phyloP scores from a whole-genome alignment of 2,888 invertebrate genomes.

The Drosophila longiperda region DNA sequence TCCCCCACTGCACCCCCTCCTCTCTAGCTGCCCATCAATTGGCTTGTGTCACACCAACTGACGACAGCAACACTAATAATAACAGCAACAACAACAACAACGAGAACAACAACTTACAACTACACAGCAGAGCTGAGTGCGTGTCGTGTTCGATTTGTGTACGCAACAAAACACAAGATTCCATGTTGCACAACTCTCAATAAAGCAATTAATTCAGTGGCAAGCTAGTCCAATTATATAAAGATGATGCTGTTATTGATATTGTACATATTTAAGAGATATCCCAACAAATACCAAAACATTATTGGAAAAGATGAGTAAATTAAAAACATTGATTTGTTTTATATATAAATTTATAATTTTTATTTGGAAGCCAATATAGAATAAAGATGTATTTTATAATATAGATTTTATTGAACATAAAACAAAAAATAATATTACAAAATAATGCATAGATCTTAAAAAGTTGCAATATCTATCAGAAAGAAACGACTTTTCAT shows the following conservation, averaged over 20 bases:
- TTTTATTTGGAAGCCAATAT: too few relatives aligned
- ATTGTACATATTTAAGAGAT: background rate
- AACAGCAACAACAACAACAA: conserved; percentile 18
- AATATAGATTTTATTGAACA: background rate
- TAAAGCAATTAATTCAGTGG: background rate
- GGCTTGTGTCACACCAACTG: conserved; percentile 76
- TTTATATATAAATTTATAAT: too few relatives aligned
- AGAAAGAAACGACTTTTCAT: background rate
- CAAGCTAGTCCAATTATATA: background rate
- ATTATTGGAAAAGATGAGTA: background rate
- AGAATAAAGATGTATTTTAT: too few relatives aligned
- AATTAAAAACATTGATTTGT: background rate
- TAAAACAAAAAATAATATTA: background rate
- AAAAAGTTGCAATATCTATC: background rate
- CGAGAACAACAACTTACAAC: conserved; percentile 20
- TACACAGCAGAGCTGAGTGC: conserved; percentile 3
- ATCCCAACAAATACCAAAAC: background rate
- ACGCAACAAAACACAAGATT: background rate
- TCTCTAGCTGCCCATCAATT: conserved; percentile 1
- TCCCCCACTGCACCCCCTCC: background rate
- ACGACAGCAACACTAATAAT: conserved; percentile 42
- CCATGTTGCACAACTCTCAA: background rate
- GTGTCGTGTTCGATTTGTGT: background rate
- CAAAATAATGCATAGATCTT: background rate
- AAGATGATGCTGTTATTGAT: background rate